phyloP scores from a whole-genome alignment of 2,113 vertebrate species.

The Onychostoma macrolepis region DNA sequence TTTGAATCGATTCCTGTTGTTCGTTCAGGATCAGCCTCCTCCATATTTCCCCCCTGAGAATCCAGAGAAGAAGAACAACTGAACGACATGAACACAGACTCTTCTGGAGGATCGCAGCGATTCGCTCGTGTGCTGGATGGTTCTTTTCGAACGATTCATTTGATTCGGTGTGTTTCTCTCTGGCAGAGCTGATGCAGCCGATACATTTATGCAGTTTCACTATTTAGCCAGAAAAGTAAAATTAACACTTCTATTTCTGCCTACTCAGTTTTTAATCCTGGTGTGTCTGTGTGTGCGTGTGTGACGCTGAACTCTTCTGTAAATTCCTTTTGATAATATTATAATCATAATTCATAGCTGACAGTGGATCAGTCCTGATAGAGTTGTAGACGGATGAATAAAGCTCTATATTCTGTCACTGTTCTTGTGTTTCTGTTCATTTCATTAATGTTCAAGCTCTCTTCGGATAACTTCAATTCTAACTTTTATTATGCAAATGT shows the following conservation, averaged over 20 bases:
- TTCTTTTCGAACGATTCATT: neutral
- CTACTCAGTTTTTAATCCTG: constrained; percentile 8
- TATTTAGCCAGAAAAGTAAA: neutral
- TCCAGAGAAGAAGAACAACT: constrained; percentile 83
- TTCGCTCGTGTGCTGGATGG: neutral
- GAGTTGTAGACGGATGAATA: neutral
- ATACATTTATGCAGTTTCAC: neutral
- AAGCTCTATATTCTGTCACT: neutral
- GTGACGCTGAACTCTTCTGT: neutral
- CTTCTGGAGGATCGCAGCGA: neutral
- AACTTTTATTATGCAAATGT: too few relatives aligned
- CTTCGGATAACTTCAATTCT: too few relatives aligned
- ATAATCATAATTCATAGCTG: neutral
- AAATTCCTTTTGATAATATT: constrained; percentile 23
- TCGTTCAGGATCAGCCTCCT: constrained; percentile 81
- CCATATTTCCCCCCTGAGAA: constrained; percentile 77
- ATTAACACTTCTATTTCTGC: neutral
- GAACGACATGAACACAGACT: constrained; percentile 29
- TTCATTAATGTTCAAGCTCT: too few relatives aligned
- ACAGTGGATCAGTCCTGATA: neutral
- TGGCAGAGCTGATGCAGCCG: neutral
- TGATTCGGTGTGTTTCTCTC: neutral
- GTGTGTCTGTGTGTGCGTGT: neutral
- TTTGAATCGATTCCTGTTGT: constrained; percentile 22
- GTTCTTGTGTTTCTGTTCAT: neutral